Conservation (phyloP, 1,140 invertebrate species). For the Octopus sinensis region DNA sequence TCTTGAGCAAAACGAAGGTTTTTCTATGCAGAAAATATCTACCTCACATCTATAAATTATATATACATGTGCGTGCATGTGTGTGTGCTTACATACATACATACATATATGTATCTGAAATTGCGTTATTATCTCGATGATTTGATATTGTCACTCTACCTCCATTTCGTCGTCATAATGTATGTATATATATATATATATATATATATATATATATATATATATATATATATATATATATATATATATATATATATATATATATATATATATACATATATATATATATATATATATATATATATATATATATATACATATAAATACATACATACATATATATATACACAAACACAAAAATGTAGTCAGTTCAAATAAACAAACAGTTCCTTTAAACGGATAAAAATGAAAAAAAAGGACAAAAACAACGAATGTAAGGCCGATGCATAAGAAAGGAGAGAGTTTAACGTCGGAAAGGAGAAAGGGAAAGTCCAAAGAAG, state of each 20-base stretch:
- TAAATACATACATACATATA: neutral
- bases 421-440: neutral
- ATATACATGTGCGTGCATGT: too few relatives aligned
- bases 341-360: neutral
- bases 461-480: neutral
- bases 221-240: neutral
- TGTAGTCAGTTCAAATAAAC: neutral
- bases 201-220: conserved; percentile 5
- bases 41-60: too few relatives aligned
- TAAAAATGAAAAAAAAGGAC: neutral
- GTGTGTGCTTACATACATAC: too few relatives aligned
- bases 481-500: neutral
- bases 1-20: too few relatives aligned
- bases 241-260: neutral
- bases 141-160: too few relatives aligned
- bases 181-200: neutral
- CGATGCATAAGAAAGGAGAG: neutral
- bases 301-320: neutral
- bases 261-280: neutral
- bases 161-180: too few relatives aligned
- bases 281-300: conserved; percentile 2
- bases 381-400: neutral
- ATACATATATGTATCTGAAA: too few relatives aligned
- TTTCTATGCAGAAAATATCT: too few relatives aligned
- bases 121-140: too few relatives aligned